A percentile compares a stretch with the other conserved stretches of the same genome.
phyloP scores from a whole-genome alignment of 2,113 vertebrate species.

The Macaca nemestrina region DNA sequence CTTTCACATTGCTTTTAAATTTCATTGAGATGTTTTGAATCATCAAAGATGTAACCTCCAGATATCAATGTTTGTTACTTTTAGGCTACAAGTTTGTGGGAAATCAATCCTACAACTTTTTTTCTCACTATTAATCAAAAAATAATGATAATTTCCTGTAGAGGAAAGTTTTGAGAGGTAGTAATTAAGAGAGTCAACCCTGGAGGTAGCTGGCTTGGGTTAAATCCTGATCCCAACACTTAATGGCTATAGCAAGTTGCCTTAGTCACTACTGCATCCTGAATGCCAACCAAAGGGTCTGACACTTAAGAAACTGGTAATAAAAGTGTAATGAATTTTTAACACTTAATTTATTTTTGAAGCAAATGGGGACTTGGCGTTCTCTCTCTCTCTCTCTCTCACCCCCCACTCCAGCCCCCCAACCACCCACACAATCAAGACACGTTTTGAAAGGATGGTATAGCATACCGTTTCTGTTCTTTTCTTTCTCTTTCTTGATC shows the following conservation, averaged over 20 bases:
- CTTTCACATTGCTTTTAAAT: neutral
- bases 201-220: neutral
- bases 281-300: neutral
- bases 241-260: neutral
- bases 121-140: neutral
- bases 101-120: neutral
- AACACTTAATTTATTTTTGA: conserved; percentile 45
- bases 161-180: neutral
- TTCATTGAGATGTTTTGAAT: neutral
- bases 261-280: neutral
- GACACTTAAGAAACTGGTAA: neutral
- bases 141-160: neutral
- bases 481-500: neutral
- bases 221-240: neutral
- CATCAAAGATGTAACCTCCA: neutral
- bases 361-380: neutral
- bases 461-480: neutral
- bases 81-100: neutral
- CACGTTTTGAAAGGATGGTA: neutral
- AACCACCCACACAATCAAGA: neutral
- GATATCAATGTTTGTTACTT: neutral
- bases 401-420: fast-evolving
- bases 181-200: neutral
- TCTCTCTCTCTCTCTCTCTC: too few relatives aligned
- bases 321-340: conserved; percentile 53